A percentile compares a stretch with the other conserved stretches of the same genome.
Conservation (phyloP, 2,113 vertebrate species). For the Herpetotheres cachinnans region DNA sequence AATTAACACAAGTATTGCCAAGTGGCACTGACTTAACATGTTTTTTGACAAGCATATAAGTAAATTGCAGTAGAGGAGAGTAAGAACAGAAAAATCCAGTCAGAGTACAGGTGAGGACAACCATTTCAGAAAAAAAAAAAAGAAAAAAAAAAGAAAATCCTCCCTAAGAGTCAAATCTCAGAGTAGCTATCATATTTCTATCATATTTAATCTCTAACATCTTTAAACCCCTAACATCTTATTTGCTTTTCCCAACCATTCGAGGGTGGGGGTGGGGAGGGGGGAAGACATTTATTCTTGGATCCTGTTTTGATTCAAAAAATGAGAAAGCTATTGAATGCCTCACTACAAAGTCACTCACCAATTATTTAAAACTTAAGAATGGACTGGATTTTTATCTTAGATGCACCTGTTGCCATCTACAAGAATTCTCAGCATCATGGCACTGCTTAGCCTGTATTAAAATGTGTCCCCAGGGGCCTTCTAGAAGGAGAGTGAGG, state of each 20-base stretch:
- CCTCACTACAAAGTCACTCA: background rate
- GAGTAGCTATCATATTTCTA: background rate
- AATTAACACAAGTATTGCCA: background rate
- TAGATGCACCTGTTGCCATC: background rate
- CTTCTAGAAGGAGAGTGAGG: background rate
- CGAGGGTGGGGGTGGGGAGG: too few species aligned
- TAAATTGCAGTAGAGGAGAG: background rate
- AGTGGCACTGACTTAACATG: background rate
- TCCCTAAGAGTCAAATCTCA: background rate
- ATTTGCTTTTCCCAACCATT: background rate
- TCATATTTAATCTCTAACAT: background rate
- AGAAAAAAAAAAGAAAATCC: background rate
- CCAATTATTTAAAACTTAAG: background rate
- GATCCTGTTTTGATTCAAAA: background rate
- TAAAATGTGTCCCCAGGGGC: background rate
- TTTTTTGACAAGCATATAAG: background rate
- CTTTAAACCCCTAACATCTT: background rate
- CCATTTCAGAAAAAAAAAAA: background rate
- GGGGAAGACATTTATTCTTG: background rate
- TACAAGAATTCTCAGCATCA: background rate
- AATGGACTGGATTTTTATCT: background rate
- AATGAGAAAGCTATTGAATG: background rate
- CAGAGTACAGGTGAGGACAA: background rate
- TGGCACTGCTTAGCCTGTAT: background rate
- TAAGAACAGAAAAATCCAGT: background rate